Percentiles rank a stretch among this genome's conserved stretches.
These are phyloP conservation scores for Coracopsis vasa DNA, from an alignment of 2,113 vertebrate species.

Conservation along the genomic window DNA sequence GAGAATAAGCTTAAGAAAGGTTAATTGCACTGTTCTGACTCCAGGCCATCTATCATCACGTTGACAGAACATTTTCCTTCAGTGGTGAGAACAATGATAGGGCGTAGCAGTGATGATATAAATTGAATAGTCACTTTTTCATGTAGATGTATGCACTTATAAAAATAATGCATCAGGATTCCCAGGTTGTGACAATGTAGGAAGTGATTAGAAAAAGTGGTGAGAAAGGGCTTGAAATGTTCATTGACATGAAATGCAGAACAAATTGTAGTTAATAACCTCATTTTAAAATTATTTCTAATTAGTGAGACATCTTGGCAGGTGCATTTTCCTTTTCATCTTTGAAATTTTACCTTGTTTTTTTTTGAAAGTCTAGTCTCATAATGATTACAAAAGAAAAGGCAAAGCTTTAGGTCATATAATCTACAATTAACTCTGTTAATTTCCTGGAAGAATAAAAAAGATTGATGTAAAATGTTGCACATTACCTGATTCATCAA, in stretches of 20 bases:
- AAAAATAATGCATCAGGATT: background rate
- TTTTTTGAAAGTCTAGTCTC: conserved; percentile 28
- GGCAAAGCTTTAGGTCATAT: conserved; percentile 13
- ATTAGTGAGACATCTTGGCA: conserved; percentile 14
- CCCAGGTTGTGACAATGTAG: background rate
- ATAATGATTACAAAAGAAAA: conserved; percentile 43
- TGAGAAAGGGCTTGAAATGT: background rate
- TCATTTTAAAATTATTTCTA: conserved; percentile 27
- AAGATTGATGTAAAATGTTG: conserved; percentile 44
- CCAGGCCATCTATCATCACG: background rate
- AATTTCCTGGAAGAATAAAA: conserved; percentile 37
- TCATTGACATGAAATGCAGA: background rate
- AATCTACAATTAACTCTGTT: conserved; percentile 45
- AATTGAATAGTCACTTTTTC: background rate
- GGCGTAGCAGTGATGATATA: background rate
- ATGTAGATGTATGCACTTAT: background rate
- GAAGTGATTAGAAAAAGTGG: background rate
- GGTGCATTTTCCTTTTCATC: conserved; percentile 1
- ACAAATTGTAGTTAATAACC: conserved; percentile 37
- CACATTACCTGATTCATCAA: background rate
- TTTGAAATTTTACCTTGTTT: conserved; percentile 33
- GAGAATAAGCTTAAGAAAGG: background rate
- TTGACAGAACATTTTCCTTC: background rate
- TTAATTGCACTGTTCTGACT: conserved; percentile 12
- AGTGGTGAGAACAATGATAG: background rate